Conservation (phyloP, 2,113 vertebrate species). For the Actenoides lindsayi region DNA sequence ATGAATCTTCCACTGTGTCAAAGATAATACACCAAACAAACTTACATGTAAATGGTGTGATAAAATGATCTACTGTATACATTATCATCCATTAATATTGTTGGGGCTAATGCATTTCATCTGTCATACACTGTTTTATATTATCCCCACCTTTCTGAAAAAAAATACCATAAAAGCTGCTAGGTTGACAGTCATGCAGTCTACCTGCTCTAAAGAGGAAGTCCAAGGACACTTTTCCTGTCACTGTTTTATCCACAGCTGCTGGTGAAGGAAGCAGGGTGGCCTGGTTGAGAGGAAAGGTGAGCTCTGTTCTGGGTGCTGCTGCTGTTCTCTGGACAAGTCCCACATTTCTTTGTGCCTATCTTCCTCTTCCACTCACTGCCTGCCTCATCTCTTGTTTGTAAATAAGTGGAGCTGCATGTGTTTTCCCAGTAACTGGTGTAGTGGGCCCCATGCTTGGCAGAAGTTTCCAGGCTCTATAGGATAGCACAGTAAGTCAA, state of each 20-base stretch:
- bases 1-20: slow-evolving; percentile 68
- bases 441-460: background rate
- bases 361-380: background rate
- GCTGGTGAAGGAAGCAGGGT: background rate
- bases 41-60: slow-evolving; percentile 71
- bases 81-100: slow-evolving; percentile 75
- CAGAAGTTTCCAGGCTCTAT: slow-evolving; percentile 4
- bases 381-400: background rate
- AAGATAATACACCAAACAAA: slow-evolving; percentile 71
- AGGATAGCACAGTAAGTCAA: slow-evolving; percentile 11
- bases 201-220: background rate
- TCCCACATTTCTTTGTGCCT: background rate
- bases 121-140: slow-evolving; percentile 50
- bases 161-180: slow-evolving; percentile 30
- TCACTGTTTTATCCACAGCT: background rate
- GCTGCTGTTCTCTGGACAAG: background rate
- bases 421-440: background rate
- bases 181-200: background rate
- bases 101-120: slow-evolving; percentile 64
- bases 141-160: slow-evolving; percentile 45
- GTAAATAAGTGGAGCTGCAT: background rate
- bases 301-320: background rate
- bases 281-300: background rate
- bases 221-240: background rate
- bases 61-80: slow-evolving; percentile 69